Conservation (phyloP, 2,888 invertebrate species). For the Drosophila koepferae region DNA sequence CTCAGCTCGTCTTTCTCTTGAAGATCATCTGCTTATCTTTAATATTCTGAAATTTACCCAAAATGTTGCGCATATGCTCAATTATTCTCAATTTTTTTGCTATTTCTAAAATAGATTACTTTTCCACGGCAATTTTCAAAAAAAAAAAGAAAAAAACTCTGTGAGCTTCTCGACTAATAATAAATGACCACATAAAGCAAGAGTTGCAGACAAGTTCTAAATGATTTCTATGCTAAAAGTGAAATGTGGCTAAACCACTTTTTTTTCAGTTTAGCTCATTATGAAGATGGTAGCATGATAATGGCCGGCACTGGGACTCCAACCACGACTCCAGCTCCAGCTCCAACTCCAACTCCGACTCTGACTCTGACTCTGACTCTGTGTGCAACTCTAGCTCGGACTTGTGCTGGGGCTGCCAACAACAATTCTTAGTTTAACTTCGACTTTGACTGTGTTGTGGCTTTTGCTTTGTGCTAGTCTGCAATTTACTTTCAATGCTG, state of each 20-base stretch:
- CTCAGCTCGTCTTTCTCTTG: too few species aligned
- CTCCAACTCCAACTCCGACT: background rate
- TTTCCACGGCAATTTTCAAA: background rate
- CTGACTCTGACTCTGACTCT: background rate
- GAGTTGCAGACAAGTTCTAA: conserved; percentile 71
- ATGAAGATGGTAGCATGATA: conserved; percentile 46
- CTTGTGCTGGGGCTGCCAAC: background rate
- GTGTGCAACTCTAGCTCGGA: background rate
- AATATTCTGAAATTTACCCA: background rate
- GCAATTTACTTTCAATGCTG: conserved; percentile 75
- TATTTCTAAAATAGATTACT: conserved; percentile 3
- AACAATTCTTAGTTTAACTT: background rate
- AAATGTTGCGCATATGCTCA: background rate
- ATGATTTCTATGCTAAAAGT: conserved; percentile 81
- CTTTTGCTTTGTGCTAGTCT: conserved; percentile 47
- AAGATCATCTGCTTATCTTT: background rate
- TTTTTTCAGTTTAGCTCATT: conserved; percentile 55
- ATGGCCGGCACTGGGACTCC: conserved; percentile 20
- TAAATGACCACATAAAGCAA: conserved; percentile 44
- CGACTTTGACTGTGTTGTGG: conserved; percentile 19
- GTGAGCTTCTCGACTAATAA: conserved; percentile 33
- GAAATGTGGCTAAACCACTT: conserved; percentile 77
- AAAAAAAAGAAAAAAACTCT: conserved; percentile 10
- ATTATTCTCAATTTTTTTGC: background rate
- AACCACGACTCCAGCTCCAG: background rate